Conservation (phyloP, 2,113 vertebrate species). For the Bungarus multicinctus region DNA sequence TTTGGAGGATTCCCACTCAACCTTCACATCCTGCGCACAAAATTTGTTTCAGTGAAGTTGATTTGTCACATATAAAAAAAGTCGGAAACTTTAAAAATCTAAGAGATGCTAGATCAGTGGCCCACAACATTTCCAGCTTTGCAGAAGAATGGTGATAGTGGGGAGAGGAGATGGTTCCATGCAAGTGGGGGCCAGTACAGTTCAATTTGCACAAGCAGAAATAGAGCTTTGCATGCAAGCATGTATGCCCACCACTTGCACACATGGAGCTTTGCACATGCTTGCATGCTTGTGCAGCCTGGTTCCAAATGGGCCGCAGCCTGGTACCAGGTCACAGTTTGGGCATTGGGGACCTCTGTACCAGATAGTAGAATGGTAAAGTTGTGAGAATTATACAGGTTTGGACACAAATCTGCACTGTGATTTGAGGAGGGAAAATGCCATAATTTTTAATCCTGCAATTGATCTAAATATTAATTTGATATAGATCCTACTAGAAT, state of each 20-base stretch:
- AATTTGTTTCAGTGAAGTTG: neutral
- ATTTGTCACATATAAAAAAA: neutral
- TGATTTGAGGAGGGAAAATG: neutral
- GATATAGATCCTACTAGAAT: neutral
- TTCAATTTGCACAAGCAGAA: neutral
- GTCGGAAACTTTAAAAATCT: neutral
- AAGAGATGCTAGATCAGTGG: neutral
- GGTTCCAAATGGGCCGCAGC: too few relatives aligned
- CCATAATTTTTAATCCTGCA: neutral
- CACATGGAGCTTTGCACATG: too few relatives aligned
- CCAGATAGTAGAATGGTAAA: neutral
- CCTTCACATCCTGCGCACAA: neutral
- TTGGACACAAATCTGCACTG: neutral
- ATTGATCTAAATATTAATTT: slow-evolving; percentile 5
- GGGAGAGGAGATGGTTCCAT: neutral
- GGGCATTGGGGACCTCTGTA: neutral
- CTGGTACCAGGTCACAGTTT: neutral
- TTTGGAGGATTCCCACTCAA: neutral
- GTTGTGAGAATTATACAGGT: neutral
- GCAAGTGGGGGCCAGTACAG: neutral
- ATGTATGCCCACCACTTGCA: neutral
- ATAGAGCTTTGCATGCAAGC: neutral
- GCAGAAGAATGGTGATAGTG: neutral
- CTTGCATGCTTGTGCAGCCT: too few relatives aligned
- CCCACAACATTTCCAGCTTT: neutral